A percentile compares a stretch with the other conserved stretches of the same genome.
Conservation (phyloP, 2,797 vertebrate species). For the Cheracebus regulus region DNA sequence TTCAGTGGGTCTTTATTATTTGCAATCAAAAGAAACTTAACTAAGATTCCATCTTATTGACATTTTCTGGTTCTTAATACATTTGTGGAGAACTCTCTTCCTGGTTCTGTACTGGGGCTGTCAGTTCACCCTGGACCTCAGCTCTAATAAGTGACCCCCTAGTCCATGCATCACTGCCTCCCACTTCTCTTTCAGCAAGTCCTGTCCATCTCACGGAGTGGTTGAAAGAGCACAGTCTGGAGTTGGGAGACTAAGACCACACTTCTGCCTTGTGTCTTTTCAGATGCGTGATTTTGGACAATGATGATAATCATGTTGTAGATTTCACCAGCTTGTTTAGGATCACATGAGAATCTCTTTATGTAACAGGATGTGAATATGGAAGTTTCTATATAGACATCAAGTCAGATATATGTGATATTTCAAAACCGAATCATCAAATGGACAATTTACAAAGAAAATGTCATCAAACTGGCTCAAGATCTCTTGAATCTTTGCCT, state of each 20-base stretch:
- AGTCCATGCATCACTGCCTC: neutral
- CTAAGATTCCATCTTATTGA: neutral
- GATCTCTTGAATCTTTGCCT: neutral
- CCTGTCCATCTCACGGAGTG: neutral
- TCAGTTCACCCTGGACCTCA: neutral
- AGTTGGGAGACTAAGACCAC: neutral
- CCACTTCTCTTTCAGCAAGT: neutral
- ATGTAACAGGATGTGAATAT: neutral
- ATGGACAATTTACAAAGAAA: neutral
- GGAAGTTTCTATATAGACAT: neutral
- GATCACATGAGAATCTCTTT: neutral
- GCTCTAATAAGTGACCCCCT: neutral
- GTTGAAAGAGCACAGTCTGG: neutral
- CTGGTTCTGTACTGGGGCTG: neutral
- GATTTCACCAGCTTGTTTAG: neutral
- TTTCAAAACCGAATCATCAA: neutral
- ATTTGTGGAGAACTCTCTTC: neutral
- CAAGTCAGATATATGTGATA: neutral
- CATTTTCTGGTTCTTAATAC: neutral
- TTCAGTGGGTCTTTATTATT: conserved; percentile 18
- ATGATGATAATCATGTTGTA: neutral
- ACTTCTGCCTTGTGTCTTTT: neutral
- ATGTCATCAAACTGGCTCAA: neutral
- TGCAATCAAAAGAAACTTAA: neutral
- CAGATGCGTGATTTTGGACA: neutral